These are phyloP conservation scores for Philypnodon macrostomus DNA, from an alignment of 2,797 vertebrate species.

Conservation along the genomic window DNA sequence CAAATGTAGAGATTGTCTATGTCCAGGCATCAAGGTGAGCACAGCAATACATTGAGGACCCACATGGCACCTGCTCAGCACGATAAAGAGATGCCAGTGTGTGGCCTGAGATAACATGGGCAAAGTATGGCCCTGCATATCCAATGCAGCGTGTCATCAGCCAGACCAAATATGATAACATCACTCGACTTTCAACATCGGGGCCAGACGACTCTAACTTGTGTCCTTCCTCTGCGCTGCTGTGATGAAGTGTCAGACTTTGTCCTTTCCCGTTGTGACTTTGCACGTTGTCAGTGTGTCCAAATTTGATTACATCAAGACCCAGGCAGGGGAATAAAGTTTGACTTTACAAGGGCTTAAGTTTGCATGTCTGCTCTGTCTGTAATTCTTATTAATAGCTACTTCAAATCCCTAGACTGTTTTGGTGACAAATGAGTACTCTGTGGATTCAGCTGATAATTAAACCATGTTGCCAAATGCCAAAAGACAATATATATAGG, in stretches of 20 bases:
- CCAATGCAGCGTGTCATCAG: conserved; percentile 34
- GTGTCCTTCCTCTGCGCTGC: conserved; percentile 21
- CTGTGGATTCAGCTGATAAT: no score
- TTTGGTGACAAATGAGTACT: no score
- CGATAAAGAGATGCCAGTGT: conserved; percentile 47
- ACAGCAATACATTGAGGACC: conserved; percentile 28
- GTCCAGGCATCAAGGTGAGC: conserved; percentile 46
- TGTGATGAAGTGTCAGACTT: conserved; percentile 17
- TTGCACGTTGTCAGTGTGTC: conserved; percentile 22
- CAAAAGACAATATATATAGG: no score
- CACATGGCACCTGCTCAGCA: conserved; percentile 25
- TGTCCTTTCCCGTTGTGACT: not conserved
- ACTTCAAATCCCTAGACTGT: not conserved
- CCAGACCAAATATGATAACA: conserved; percentile 18
- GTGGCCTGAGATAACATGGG: conserved; percentile 52
- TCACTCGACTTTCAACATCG: conserved; percentile 20
- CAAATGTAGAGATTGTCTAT: conserved; percentile 32
- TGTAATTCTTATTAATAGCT: conserved; percentile 1
- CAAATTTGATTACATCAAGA: conserved; percentile 14
- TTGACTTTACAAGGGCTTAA: conserved; percentile 9
- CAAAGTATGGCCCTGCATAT: conserved; percentile 43
- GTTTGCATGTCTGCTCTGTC: not conserved
- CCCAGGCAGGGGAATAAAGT: conserved; percentile 7
- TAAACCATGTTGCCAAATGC: no score
- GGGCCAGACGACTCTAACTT: conserved; percentile 8